Evolutionary conservation across 1,140 invertebrate species (phyloP), one percentile per base, ranked within the genome.

Genomic region (Cydia fagiglandana): DNA sequence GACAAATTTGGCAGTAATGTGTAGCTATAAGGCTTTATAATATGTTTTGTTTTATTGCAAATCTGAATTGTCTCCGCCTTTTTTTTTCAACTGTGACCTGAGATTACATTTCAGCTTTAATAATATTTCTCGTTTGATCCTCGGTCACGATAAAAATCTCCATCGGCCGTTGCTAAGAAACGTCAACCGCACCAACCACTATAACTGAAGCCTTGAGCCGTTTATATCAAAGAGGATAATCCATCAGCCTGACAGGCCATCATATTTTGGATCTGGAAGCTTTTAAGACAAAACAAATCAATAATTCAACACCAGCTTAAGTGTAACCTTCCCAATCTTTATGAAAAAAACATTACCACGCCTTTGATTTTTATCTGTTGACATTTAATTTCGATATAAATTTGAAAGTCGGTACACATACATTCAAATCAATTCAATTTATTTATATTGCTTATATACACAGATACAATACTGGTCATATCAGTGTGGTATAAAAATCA

Each of bases 271-370:
- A 10, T 28, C 15, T 13, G 13, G 10, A 70, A 47, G 77, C 75
- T 77, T 77, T 73, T 78, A 73, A 76, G 75, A 81, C 80, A 81
- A 79, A 80, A 75, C 80, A 80, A 77, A 81, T 81, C 77, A 80
- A 81, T 81, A 80, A 81, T 78, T 81, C 78, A 78, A 77, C 78
- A 77, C 75, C 76, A 66, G 78, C 66, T 70, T 70, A 20, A 70
- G 66, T 68, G 15, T 70, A 70, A 12, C 66, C 45, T 41, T 70
- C 34, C 66, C 66, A 3, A 70, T 70, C 34, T 68, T 68, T 70
- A 70, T 70, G 34, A 41, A 41, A 70, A 75, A 77, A 70, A 75
- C 70, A 75, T 77, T 75, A 53, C 64, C 28, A 41, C 73, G 30
- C 56, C n/a, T 28, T 13, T 61, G n/a, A 20, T 28, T 64, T 10